Conservation (phyloP, 2,888 invertebrate genomes). For the Himalopsyche kuldschensis region DNA sequence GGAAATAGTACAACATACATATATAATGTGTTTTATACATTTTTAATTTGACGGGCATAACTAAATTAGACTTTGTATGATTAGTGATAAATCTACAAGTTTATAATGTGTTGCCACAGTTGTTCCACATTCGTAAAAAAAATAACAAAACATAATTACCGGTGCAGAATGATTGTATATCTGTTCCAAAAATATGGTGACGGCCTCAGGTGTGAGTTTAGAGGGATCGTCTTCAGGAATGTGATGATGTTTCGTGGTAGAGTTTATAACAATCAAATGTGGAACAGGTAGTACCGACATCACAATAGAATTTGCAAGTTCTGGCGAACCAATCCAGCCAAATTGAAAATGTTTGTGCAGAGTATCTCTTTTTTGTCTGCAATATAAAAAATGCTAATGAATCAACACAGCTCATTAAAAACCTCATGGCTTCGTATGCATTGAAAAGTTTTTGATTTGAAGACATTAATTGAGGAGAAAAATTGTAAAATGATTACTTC, state of each 20-base stretch:
- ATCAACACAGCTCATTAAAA: no score
- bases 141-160: constrained; percentile 53
- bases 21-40: no score
- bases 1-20: no score
- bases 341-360: constrained; percentile 88
- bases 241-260: constrained; percentile 90
- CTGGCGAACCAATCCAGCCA: constrained; percentile 91
- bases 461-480: no score
- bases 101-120: no score
- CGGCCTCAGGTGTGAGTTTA: constrained; percentile 77
- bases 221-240: constrained; percentile 83
- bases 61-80: no score
- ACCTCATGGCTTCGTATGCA: no score
- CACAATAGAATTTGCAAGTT: constrained; percentile 90
- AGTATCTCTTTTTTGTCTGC: constrained; percentile 67
- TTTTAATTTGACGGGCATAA: no score
- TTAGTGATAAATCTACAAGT: no score
- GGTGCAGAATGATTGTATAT: constrained; percentile 78
- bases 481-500: no score
- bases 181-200: constrained; percentile 74
- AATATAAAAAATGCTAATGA: constrained; percentile 1
- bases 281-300: constrained; percentile 84
- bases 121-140: no score
- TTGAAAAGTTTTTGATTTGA: no score
- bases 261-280: constrained; percentile 86